Conservation (phyloP, 2,113 vertebrate species). For the Oophaga pumilio region DNA sequence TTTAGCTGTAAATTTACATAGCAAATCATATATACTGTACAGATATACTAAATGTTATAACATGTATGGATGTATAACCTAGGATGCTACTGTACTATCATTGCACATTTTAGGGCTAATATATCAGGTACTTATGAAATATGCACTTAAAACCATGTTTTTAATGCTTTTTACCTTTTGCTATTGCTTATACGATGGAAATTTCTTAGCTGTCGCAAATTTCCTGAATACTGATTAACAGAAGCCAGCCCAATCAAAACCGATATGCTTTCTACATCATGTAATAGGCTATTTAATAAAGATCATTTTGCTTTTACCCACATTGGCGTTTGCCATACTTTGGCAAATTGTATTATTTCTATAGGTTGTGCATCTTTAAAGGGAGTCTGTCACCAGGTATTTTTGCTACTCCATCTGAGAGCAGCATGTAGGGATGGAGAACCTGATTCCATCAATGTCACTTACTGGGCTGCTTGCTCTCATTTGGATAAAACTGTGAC, state of each 20-base stretch:
- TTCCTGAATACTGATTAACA: constrained; percentile 62
- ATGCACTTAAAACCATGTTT: constrained; percentile 62
- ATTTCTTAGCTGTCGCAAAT: constrained; percentile 57
- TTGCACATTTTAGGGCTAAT: constrained; percentile 61
- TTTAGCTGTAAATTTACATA: constrained; percentile 76
- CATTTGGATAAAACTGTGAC: too few relatives aligned
- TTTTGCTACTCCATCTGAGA: too few relatives aligned
- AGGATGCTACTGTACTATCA: constrained; percentile 66
- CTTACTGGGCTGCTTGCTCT: too few relatives aligned
- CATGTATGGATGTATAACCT: constrained; percentile 70
- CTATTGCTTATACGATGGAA: constrained; percentile 56
- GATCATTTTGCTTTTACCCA: constrained; percentile 19
- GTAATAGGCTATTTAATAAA: constrained; percentile 4
- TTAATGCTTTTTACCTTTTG: constrained; percentile 60
- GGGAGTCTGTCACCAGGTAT: too few relatives aligned
- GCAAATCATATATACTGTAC: constrained; percentile 69
- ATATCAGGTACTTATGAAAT: constrained; percentile 72
- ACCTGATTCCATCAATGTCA: too few relatives aligned
- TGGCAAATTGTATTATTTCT: neutral
- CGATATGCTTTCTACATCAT: constrained; percentile 13
- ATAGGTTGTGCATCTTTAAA: too few relatives aligned
- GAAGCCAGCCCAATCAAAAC: constrained; percentile 58
- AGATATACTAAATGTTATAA: constrained; percentile 66
- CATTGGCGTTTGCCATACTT: neutral
- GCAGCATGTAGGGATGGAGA: too few relatives aligned